phyloP scores from a whole-genome alignment of 2,113 vertebrate species.

The Campylorhamphus procurvoides region DNA sequence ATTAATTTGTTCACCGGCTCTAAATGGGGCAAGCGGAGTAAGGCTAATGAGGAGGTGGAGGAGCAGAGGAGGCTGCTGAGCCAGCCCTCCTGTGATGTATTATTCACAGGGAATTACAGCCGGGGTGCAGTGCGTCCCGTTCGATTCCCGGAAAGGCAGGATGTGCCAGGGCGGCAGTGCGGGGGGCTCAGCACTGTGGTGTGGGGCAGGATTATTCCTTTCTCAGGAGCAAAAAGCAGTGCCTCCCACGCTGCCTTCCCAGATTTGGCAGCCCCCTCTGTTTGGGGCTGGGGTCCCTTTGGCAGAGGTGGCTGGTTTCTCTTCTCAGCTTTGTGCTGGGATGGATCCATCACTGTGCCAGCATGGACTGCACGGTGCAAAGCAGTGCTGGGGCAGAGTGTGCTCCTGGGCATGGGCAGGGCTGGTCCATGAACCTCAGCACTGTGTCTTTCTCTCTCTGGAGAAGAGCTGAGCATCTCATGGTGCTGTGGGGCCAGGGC shows the following conservation, averaged over 20 bases:
- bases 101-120: background rate
- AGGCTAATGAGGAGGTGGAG: slow-evolving; percentile 49
- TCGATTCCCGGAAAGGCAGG: background rate
- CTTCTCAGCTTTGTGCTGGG: background rate
- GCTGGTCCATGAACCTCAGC: background rate
- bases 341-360: rapidly evolving
- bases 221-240: background rate
- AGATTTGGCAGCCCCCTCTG: background rate
- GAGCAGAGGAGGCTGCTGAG: slow-evolving; percentile 26
- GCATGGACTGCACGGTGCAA: rapidly evolving
- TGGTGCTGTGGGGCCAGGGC: background rate
- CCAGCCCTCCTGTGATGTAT: background rate
- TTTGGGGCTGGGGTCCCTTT: background rate
- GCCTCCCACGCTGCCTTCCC: background rate
- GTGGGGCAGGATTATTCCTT: background rate
- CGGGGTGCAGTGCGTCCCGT: background rate
- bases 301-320: background rate
- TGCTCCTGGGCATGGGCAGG: background rate
- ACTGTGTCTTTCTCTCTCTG: background rate
- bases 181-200: background rate
- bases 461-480: background rate
- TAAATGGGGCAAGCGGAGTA: slow-evolving; percentile 58
- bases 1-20: slow-evolving; percentile 71
- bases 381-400: background rate
- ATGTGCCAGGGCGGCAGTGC: background rate